Conservation (phyloP, 1,140 invertebrate species). For the Aricia agestis region DNA sequence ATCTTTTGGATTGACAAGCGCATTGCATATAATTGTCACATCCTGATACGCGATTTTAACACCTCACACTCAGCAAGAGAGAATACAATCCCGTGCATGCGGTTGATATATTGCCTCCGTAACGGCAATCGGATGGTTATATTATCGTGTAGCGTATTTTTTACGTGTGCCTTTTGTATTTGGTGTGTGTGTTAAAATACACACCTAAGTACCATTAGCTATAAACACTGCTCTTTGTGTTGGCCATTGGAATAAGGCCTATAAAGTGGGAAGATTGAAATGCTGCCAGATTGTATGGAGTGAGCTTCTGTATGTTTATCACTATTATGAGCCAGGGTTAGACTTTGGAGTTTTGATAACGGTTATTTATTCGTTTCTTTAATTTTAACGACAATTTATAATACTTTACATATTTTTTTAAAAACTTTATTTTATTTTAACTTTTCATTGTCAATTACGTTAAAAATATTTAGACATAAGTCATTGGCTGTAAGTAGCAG, state of each 20-base stretch:
- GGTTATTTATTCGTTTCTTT: not conserved
- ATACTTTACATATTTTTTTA: too few species aligned
- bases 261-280: conserved; percentile 62
- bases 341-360: not conserved
- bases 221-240: conserved; percentile 74
- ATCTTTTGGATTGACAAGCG: conserved; percentile 38
- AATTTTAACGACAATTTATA: not conserved
- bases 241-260: conserved; percentile 64
- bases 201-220: conserved; percentile 74
- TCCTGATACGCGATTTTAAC: conserved; percentile 15
- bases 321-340: not conserved
- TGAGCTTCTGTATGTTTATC: conserved; percentile 28
- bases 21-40: conserved; percentile 15
- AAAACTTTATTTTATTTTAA: too few species aligned
- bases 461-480: too few species aligned
- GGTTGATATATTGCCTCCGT: conserved; percentile 17
- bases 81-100: conserved; percentile 20
- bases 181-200: conserved; percentile 72
- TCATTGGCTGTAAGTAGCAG: too few species aligned
- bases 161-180: conserved; percentile 62
- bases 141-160: conserved; percentile 66
- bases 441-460: too few species aligned
- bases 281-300: conserved; percentile 44
- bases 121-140: conserved; percentile 57
- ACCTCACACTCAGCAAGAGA: conserved; percentile 11